Evolutionary conservation across 37 sponge, comb jelly and placozoan species (phyloP), one percentile per base, ranked within the genome.

Genomic region (Ephydatia muelleri): DNA sequence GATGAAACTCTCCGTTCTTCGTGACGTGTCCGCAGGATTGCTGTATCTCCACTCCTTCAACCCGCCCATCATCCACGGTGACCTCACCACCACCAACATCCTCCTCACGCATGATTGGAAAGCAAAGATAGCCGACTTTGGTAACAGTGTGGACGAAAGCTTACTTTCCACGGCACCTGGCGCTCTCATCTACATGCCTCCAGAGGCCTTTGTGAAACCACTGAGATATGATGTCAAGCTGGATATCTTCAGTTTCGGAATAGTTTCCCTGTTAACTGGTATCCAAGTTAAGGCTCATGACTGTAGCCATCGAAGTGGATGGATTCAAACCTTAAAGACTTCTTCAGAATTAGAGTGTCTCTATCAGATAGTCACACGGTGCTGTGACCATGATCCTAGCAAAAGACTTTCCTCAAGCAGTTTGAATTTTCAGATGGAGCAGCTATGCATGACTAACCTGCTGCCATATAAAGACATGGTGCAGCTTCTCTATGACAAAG

Each of bases 51-150:
- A 84, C 68, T 77, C 85, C 25, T 68, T 67, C 35, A 38, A 47
- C 22, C 83, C 83, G 22, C 38, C 73, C 21, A 57, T 76, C 40
- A 76, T 84, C 9, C 37, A 67, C 26, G 30, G 85, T 2, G 85
- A 77, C 40, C 78, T 84, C 26, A 84, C 65, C 32, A 70, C 85
- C 47, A 30, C 39, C 48, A 57, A 66, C 70, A 35, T 84, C 32
- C 75, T 70, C 40, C 77, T 84, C 78, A 84, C 85, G 2, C 67
- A 27, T 0, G 14, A 25, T 28, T 43, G 76, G 28, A 76, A 8
- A 21, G 85, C 85, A 19, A 84, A 84, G 68, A 39, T 84, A 49
- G 77, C 76, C 14, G 79, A 85, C 14, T 68, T 85, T 69, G 79
- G 78, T 6, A 30, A 38, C 49, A 28, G 23, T 5, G 48, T n/a